Evolutionary conservation across 2,113 vertebrate genomes (phyloP).

Genomic region (Tautogolabrus adspersus): DNA sequence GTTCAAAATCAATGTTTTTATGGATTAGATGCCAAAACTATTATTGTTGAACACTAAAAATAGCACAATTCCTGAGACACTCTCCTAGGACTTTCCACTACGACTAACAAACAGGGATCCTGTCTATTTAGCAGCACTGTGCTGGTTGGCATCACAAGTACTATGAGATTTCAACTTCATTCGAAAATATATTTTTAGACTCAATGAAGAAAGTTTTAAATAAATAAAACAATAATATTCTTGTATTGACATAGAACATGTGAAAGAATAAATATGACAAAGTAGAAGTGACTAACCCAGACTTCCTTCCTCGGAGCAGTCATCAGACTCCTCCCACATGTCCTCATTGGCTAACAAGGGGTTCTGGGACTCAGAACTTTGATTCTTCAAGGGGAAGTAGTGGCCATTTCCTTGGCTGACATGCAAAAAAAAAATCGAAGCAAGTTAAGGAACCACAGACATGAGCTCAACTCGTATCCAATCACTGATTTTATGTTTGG

Average conservation of each 20-base stretch:
- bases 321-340: conserved; percentile 90
- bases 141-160: no score
- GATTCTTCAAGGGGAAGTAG: conserved; percentile 90
- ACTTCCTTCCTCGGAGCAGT: conserved; percentile 87
- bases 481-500: neutral
- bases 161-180: neutral
- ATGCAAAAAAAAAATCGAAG: conserved; percentile 37
- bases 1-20: neutral
- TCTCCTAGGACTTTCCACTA: no score
- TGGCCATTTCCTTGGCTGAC: conserved; percentile 94
- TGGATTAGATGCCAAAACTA: no score
- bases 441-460: conserved; percentile 14
- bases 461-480: neutral
- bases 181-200: neutral
- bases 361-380: conserved; percentile 88
- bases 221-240: no score
- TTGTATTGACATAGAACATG: neutral
- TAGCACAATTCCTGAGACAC: neutral
- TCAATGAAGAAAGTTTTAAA: neutral
- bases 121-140: no score
- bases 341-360: conserved; percentile 91
- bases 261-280: neutral
- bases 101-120: no score
- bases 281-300: conserved; percentile 82
- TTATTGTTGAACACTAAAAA: neutral